Percentiles rank a stretch among this genome's conserved stretches.
Evolutionary conservation across 1,140 invertebrate genomes (phyloP).

Genomic region (Saccostrea cuccullata): DNA sequence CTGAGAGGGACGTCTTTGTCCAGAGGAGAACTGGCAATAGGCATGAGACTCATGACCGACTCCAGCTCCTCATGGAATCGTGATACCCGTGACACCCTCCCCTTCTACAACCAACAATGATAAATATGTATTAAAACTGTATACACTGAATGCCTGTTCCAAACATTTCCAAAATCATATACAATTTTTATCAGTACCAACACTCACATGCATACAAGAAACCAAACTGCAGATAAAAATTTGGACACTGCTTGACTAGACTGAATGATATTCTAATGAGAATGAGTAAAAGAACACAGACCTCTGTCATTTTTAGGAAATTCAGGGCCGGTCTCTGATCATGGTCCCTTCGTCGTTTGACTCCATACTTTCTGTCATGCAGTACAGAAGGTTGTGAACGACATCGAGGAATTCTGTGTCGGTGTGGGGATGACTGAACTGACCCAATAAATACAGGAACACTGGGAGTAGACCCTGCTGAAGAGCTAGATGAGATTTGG

Average conservation of each 20-base stretch:
- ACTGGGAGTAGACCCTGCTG: conserved; percentile 61
- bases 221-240: too few species aligned
- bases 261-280: too few species aligned
- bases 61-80: conserved; percentile 65
- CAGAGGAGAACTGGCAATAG: conserved; percentile 70
- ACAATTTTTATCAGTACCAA: too few species aligned
- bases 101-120: conserved; percentile 38
- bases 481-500: conserved; percentile 65
- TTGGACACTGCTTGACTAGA: too few species aligned
- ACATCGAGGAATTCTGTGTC: conserved; percentile 70
- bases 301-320: conserved; percentile 76
- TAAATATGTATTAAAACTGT: too few species aligned
- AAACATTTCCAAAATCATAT: too few species aligned
- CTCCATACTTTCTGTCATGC: conserved; percentile 71
- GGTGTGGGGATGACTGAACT: conserved; percentile 62
- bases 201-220: too few species aligned
- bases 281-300: not conserved
- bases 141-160: too few species aligned
- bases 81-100: conserved; percentile 42
- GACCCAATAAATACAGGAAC: conserved; percentile 56
- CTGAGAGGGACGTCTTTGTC: conserved; percentile 64
- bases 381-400: conserved; percentile 75
- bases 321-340: conserved; percentile 71
- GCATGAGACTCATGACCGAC: conserved; percentile 66
- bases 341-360: conserved; percentile 70